Conservation (phyloP, 2,797 vertebrate species). For the Sebastes vulpes region DNA sequence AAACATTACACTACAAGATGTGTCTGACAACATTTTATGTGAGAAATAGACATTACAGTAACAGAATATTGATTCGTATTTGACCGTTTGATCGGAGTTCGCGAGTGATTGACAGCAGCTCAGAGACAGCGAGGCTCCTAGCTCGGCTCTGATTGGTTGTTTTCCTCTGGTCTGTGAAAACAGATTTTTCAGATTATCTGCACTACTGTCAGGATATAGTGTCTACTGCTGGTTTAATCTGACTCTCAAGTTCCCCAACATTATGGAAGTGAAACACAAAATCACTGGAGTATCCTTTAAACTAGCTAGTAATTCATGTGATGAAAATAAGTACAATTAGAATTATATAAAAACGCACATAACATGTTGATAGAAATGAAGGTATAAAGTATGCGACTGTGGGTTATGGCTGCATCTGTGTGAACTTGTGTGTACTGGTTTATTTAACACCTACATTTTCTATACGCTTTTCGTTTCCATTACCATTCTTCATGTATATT, state of each 20-base stretch:
- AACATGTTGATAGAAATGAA: not conserved
- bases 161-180: too few relatives aligned
- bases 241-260: not conserved
- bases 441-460: not conserved
- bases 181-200: too few relatives aligned
- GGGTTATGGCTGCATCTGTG: not conserved
- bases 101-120: too few relatives aligned
- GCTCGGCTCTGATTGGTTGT: too few relatives aligned
- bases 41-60: too few relatives aligned
- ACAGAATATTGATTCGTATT: too few relatives aligned
- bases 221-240: not conserved
- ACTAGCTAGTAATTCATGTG: not conserved
- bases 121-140: too few relatives aligned
- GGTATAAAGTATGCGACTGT: not conserved
- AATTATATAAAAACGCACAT: not conserved
- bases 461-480: not conserved
- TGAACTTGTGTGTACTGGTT: not conserved
- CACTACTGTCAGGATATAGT: too few relatives aligned
- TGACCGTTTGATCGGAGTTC: too few relatives aligned
- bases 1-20: too few relatives aligned
- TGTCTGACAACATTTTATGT: too few relatives aligned
- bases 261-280: not conserved
- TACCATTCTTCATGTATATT: not conserved
- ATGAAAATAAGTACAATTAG: not conserved
- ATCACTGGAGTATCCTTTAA: not conserved